Evolutionary conservation across 2,797 vertebrate species (phyloP).

Genomic region (Gouania willdenowi): DNA sequence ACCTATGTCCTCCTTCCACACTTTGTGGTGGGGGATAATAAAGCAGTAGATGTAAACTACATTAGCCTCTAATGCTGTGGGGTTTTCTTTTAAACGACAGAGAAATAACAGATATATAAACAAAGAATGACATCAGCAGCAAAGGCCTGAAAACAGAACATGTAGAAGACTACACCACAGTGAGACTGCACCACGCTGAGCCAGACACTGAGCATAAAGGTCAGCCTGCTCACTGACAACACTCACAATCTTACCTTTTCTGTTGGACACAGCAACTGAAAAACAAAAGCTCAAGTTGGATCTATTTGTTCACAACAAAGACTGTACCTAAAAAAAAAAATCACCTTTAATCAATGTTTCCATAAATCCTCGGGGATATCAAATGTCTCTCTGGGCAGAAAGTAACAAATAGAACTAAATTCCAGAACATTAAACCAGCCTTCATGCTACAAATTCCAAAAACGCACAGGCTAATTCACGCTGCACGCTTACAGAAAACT

Average conservation of each 20-base stretch:
- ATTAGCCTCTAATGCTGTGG: too few relatives aligned
- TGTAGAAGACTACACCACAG: too few relatives aligned
- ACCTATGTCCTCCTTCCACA: too few relatives aligned
- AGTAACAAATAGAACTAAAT: slow-evolving; percentile 13
- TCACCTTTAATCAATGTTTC: not conserved
- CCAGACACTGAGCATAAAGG: slow-evolving; percentile 12
- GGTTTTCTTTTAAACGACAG: too few relatives aligned
- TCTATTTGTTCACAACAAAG: slow-evolving; percentile 19
- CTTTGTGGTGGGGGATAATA: too few relatives aligned
- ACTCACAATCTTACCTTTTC: slow-evolving; percentile 69
- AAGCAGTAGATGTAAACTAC: too few relatives aligned
- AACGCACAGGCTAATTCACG: too few relatives aligned
- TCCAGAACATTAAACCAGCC: slow-evolving; percentile 25
- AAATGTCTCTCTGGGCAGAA: slow-evolving; percentile 12
- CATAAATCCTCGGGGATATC: too few relatives aligned
- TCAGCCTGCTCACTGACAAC: slow-evolving; percentile 18
- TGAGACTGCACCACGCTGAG: slow-evolving; percentile 11
- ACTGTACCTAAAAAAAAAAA: too few relatives aligned
- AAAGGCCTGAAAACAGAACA: slow-evolving; percentile 16
- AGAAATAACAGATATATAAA: too few relatives aligned
- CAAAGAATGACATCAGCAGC: not conserved
- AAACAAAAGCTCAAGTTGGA: slow-evolving; percentile 64
- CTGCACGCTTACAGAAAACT: too few relatives aligned
- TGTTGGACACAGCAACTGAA: slow-evolving; percentile 73
- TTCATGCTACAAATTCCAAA: slow-evolving; percentile 1